Evolutionary conservation across 2,113 vertebrate species (phyloP), one percentile per base, ranked within the genome.

Genomic region (Cephalopterus ornatus): DNA sequence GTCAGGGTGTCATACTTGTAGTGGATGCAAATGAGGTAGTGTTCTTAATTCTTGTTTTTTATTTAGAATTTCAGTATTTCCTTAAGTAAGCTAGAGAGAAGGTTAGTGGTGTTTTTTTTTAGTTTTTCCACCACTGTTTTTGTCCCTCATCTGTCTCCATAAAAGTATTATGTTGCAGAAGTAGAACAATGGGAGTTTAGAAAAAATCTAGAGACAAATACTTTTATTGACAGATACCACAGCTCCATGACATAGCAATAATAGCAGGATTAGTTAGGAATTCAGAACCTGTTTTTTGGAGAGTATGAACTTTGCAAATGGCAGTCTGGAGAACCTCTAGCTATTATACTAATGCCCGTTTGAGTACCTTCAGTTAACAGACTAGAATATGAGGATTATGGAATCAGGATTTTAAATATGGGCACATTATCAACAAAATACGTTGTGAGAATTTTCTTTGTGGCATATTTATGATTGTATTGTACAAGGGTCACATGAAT

Each of bases 21-120:
- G 98, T 99, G 2, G 99, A 99, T 95, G 99, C 99, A 91, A 99
- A 99, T 97, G 99, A 99, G 99, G 99, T 99, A 89, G 71, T 77
- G 49, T 73, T 91, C 33, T 89, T 74, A 56, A 55, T 61, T 77
- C 32, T 67, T 80, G 4, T 63, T 47, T 92, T 71, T 33, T 77
- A 0, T 21, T 66, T 82, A 50, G 27, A 52, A 59, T 82, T 78
- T 87, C 66, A 89, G 19, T 28, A 9, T 72, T 84, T 81, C 27
- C 33, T 72, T 66, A 76, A 55, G 12, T 35, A 83, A 50, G 8
- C 27, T 39, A 50, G 18, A 74, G n/a, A 33, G n/a, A 61, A 72
- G 12, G 37, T 28, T 9, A 44, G 12, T 39, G 10, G 3, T 35
- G 2, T 13, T 52, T 67, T 50, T 59, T 50, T 65, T 58, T 6